A percentile compares a stretch with the other conserved stretches of the same genome.
Conservation (phyloP, 2,113 vertebrate genomes). For the Ceyx melanurus region DNA sequence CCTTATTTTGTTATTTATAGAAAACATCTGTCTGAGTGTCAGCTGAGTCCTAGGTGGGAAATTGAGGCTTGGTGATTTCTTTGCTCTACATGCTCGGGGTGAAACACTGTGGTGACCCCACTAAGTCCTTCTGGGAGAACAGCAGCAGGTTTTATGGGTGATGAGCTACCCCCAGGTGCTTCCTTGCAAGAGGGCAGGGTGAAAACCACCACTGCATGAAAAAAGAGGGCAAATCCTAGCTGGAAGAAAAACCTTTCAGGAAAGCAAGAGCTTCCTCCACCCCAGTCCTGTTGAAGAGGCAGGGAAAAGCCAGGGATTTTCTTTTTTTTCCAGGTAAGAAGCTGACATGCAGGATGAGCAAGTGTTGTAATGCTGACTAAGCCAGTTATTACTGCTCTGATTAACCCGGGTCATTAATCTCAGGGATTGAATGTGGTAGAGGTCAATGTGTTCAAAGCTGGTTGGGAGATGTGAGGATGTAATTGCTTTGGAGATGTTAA, state of each 20-base stretch:
- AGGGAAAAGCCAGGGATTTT: not conserved
- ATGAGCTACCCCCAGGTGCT: not conserved
- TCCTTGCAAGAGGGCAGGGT: not conserved
- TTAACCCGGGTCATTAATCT: not conserved
- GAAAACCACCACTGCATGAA: accelerated
- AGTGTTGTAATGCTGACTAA: not conserved
- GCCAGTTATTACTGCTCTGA: not conserved
- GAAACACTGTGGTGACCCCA: accelerated
- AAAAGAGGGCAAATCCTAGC: not conserved
- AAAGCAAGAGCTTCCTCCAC: not conserved
- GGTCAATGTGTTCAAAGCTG: not conserved
- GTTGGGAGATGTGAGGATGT: not conserved
- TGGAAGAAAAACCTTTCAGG: not conserved
- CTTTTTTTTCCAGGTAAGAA: not conserved
- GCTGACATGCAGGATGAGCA: not conserved
- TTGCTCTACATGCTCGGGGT: accelerated
- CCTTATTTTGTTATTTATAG: constrained; percentile 9
- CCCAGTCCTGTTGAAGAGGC: accelerated
- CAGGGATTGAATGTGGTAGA: not conserved
- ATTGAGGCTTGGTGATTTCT: not conserved
- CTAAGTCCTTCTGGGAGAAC: accelerated
- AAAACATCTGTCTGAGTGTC: not conserved
- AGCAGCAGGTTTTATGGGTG: accelerated
- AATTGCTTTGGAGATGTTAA: not conserved
- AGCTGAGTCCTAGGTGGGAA: not conserved